Evolutionary conservation across 2,888 invertebrate species (phyloP).

Genomic region (Osedax fenrisi): DNA sequence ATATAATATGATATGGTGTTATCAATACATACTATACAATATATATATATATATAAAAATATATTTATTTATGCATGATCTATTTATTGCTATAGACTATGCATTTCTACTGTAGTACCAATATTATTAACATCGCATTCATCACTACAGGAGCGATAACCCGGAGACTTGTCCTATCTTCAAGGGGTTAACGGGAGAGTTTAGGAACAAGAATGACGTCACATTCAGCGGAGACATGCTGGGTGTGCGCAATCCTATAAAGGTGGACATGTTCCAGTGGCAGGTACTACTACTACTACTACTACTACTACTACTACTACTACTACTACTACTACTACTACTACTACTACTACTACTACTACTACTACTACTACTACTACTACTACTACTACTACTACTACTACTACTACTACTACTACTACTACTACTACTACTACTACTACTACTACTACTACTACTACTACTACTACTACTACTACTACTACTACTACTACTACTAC

Average conservation of each 20-base stretch:
- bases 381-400: slow-evolving; percentile 12
- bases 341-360: slow-evolving; percentile 17
- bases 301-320: slow-evolving; percentile 11
- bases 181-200: not conserved
- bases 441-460: slow-evolving; percentile 18
- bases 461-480: slow-evolving; percentile 21
- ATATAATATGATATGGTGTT: no score
- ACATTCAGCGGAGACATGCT: not conserved
- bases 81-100: no score
- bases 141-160: not conserved
- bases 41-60: no score
- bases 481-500: slow-evolving; percentile 18
- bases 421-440: slow-evolving; percentile 19
- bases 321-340: slow-evolving; percentile 18
- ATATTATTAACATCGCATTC: no score
- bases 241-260: slow-evolving; percentile 6
- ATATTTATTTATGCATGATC: no score
- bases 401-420: slow-evolving; percentile 16
- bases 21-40: no score
- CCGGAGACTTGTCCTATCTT: not conserved
- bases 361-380: not conserved
- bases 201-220: not conserved
- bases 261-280: not conserved
- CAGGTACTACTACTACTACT: not conserved
- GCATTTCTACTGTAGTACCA: no score